Base-by-base conservation (phyloP, 2,888 invertebrate genomes). In the Molanna angustata region DNA sequence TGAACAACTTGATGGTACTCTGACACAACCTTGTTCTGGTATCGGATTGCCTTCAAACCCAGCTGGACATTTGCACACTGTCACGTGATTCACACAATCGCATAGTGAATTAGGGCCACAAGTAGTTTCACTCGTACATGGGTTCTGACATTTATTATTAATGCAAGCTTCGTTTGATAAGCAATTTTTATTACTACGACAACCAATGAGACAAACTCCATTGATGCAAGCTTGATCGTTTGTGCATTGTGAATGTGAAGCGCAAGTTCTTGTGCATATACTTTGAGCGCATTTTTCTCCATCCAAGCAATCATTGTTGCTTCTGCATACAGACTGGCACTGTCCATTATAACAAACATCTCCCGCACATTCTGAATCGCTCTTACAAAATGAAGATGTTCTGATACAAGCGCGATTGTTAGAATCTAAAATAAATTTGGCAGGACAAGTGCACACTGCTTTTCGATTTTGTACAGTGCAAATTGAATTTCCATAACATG, bases 101-200 rank as follows among this genome's bases (percentile, higher is more conserved):
- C 93, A 94, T 19, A 88, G 75, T 0, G 92, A 88, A 67, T 94
- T 94, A 1, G 90, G 85, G 6, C 93, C 93, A 65, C 93, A 92
- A 9, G 86, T 81, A 59, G 85, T 85, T 57, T 84, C 83, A 21
- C 79, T 79, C 55, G 82, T 75, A 66, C 94, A 94, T 17, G 93
- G 92, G 74, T 93, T 86, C 64, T 82, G 78, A 66, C 94, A 94
- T 72, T 86, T 89, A 65, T 86, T 90, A 62, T 88, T 87, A 32
- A 93, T 80, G 65, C 94, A 94, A 2, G 92, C 85, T 65, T 91
- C 83, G 49, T 84, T 80, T 13, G 76, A 75, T 1, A 80, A 78
- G 65, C 94, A 94, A 63, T 93, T 89, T 63, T 84, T 85, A 65
- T 91, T 90, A 62, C 84, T 84, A 64, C 93, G 81, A 66, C 94